phyloP scores from a whole-genome alignment of 2,113 vertebrate genomes.

The Trinectes maculatus region DNA sequence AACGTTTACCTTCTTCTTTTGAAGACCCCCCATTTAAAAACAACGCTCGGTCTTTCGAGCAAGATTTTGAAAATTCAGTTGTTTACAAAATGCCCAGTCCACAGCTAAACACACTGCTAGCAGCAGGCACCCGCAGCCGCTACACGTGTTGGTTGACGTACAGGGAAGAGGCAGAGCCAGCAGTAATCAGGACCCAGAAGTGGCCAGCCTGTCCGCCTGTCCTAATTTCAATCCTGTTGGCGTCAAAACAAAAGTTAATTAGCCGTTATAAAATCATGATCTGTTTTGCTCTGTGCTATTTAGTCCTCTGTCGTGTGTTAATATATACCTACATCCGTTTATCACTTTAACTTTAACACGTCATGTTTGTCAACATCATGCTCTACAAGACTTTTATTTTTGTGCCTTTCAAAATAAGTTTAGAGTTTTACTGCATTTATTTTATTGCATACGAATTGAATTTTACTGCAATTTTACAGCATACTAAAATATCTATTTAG shows the following conservation, averaged over 20 bases:
- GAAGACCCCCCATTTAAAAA: conserved; percentile 79
- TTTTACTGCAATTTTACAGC: too few relatives aligned
- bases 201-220: conserved; percentile 48
- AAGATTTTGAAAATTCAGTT: neutral
- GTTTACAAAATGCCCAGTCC: neutral
- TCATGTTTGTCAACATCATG: neutral
- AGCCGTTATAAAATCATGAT: too few relatives aligned
- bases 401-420: neutral
- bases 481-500: too few relatives aligned
- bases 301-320: neutral
- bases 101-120: neutral
- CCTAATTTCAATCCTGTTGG: neutral
- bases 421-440: neutral
- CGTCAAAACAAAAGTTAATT: neutral
- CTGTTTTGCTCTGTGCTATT: neutral
- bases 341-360: neutral
- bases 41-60: neutral
- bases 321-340: neutral
- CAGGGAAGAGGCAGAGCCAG: neutral
- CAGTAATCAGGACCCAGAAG: conserved; percentile 33
- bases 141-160: conserved; percentile 76
- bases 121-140: neutral
- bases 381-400: too few relatives aligned
- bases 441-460: too few relatives aligned
- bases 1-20: conserved; percentile 83